Conservation (phyloP, 2,797 vertebrate species). For the Tenualosa thibaudeaui region DNA sequence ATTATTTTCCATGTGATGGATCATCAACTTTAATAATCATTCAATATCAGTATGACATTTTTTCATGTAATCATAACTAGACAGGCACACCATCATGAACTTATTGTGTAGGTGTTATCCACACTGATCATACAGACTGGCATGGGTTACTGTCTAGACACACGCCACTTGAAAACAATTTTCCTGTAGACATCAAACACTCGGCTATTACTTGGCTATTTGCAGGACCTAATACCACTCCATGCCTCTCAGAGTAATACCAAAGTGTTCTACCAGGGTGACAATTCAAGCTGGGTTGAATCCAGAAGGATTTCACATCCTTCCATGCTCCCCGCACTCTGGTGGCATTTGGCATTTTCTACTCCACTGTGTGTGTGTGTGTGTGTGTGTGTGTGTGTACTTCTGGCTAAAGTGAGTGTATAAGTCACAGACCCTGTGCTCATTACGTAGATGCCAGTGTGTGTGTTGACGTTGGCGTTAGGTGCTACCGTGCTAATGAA, state of each 20-base stretch:
- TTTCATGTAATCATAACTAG: too few species aligned
- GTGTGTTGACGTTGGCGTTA: slow-evolving; percentile 3
- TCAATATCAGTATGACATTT: too few species aligned
- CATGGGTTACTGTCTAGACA: too few species aligned
- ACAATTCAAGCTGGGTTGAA: background rate
- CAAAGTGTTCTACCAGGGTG: background rate
- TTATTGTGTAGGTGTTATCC: too few species aligned
- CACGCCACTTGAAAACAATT: background rate
- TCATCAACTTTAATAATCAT: too few species aligned
- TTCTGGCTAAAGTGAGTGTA: background rate
- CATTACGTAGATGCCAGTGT: slow-evolving; percentile 32
- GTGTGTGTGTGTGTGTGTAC: background rate
- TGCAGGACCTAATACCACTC: background rate
- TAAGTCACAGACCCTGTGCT: background rate
- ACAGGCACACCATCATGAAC: too few species aligned
- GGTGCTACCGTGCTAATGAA: slow-evolving; percentile 43
- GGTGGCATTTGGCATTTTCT: background rate
- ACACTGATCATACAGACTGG: too few species aligned
- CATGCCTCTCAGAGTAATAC: background rate
- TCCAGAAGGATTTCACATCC: background rate
- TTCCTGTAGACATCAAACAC: background rate
- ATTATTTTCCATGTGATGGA: too few species aligned
- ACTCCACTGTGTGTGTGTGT: slow-evolving; percentile 18
- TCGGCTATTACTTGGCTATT: too few species aligned
- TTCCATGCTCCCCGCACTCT: background rate